Evolutionary conservation across 2,888 invertebrate genomes (phyloP).

Genomic region (Brachyptera putata): DNA sequence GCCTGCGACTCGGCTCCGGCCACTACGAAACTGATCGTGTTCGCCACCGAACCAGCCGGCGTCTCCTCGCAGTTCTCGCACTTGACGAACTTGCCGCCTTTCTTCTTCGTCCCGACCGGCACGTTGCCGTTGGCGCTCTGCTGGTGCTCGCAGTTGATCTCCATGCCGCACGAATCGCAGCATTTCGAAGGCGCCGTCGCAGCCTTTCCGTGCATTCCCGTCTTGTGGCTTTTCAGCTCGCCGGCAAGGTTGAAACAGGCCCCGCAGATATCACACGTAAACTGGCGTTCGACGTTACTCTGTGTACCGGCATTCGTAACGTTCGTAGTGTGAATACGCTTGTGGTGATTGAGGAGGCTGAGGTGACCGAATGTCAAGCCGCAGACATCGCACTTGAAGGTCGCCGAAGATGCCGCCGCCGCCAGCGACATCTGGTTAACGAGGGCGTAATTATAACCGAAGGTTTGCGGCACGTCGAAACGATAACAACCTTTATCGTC

Average conservation of each 20-base stretch:
- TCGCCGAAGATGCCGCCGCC: conserved; percentile 60
- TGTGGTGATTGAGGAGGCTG: conserved; percentile 78
- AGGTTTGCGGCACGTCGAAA: conserved; percentile 46
- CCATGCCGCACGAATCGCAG: conserved; percentile 39
- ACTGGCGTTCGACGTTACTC: conserved; percentile 40
- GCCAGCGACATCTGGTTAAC: conserved; percentile 83
- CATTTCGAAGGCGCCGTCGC: conserved; percentile 29
- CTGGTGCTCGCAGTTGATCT: conserved; percentile 38
- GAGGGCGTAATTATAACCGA: conserved; percentile 71
- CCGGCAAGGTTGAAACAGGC: conserved; percentile 47
- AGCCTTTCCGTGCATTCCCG: conserved; percentile 44
- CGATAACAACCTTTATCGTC: conserved; percentile 50
- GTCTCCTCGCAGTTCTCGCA: conserved; percentile 39
- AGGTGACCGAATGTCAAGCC: conserved; percentile 81
- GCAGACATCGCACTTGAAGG: conserved; percentile 84
- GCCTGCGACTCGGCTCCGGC: conserved; percentile 2
- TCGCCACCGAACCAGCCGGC: neutral
- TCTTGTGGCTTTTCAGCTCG: conserved; percentile 49
- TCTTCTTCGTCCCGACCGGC: conserved; percentile 32
- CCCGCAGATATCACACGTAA: conserved; percentile 49
- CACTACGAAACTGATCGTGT: conserved; percentile 9
- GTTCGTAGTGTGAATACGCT: conserved; percentile 59
- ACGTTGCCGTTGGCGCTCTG: neutral
- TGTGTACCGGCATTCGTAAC: conserved; percentile 26
- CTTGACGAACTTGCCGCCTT: conserved; percentile 39